Conservation (phyloP, 2,797 vertebrate species). For the Knipowitschia caucasica region DNA sequence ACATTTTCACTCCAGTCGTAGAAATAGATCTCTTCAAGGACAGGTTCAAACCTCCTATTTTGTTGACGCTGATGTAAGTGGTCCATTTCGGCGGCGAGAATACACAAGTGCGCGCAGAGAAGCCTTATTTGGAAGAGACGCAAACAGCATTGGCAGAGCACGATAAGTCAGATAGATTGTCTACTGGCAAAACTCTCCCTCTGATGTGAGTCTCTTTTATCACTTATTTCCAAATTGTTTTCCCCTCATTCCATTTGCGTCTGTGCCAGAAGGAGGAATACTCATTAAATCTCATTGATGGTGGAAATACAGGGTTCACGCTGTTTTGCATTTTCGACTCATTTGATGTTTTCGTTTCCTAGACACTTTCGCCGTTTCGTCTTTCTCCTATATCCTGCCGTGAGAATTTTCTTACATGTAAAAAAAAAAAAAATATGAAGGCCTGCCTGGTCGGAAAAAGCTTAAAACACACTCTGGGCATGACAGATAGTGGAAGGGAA, state of each 20-base stretch:
- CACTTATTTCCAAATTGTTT: conserved; percentile 36
- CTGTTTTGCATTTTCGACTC: conserved; percentile 70
- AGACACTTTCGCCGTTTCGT: conserved; percentile 29
- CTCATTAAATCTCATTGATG: conserved; percentile 67
- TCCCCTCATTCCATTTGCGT: conserved; percentile 43
- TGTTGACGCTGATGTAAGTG: conserved; percentile 14
- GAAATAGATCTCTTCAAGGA: not conserved
- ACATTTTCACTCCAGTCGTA: not conserved
- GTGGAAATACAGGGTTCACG: conserved; percentile 46
- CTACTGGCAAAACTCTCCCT: conserved; percentile 29
- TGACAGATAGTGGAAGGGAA: conserved; percentile 77
- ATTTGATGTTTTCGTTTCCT: conserved; percentile 73
- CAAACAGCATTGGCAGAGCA: conserved; percentile 17
- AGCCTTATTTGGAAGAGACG: conserved; percentile 22
- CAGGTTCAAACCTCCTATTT: conserved; percentile 1
- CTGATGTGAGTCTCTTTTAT: conserved; percentile 33
- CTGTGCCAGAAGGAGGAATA: conserved; percentile 56
- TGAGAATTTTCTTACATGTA: conserved; percentile 37
- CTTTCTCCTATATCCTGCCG: conserved; percentile 24
- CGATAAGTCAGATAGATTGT: conserved; percentile 27
- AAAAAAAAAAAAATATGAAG: conserved; percentile 55
- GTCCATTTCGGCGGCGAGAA: conserved; percentile 16
- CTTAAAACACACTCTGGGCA: conserved; percentile 75
- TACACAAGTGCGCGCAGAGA: conserved; percentile 20
- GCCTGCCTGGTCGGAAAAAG: conserved; percentile 54